phyloP scores from a whole-genome alignment of 2,113 vertebrate genomes.

The Vulpes ferrilata region DNA sequence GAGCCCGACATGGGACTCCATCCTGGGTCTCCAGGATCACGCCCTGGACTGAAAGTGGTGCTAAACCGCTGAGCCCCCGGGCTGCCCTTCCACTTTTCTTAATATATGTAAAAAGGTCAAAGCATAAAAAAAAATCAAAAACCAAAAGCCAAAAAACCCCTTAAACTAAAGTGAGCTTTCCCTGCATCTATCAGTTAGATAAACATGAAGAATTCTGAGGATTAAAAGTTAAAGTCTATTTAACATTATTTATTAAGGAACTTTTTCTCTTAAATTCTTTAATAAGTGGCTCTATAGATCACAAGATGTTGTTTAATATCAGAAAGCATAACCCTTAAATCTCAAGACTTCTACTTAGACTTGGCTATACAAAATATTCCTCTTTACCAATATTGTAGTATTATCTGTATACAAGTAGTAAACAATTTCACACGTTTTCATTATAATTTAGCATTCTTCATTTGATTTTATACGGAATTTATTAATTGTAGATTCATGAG shows the following conservation, averaged over 20 bases:
- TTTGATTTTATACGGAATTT: constrained; percentile 47
- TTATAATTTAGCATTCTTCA: background rate
- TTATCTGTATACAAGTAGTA: background rate
- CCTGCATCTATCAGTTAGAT: background rate
- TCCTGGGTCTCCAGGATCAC: too few relatives aligned
- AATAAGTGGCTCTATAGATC: background rate
- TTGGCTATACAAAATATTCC: background rate
- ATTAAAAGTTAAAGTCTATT: background rate
- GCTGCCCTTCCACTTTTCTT: background rate
- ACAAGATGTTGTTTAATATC: background rate
- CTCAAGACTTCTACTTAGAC: background rate
- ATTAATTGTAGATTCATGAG: constrained; percentile 20
- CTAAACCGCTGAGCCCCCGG: too few relatives aligned
- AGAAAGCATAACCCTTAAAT: background rate
- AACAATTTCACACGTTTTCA: background rate
- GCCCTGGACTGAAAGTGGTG: too few relatives aligned
- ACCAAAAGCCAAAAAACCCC: background rate
- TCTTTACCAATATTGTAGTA: background rate
- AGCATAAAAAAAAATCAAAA: background rate
- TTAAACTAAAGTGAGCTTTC: background rate
- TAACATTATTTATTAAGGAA: constrained; percentile 34
- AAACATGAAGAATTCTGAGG: background rate
- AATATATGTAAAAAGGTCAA: background rate
- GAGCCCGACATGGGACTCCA: too few relatives aligned
- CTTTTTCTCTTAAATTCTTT: constrained; percentile 15